A percentile compares a stretch with the other conserved stretches of the same genome.
phyloP scores from a whole-genome alignment of 1,140 invertebrate species.

The Theocolax elegans region DNA sequence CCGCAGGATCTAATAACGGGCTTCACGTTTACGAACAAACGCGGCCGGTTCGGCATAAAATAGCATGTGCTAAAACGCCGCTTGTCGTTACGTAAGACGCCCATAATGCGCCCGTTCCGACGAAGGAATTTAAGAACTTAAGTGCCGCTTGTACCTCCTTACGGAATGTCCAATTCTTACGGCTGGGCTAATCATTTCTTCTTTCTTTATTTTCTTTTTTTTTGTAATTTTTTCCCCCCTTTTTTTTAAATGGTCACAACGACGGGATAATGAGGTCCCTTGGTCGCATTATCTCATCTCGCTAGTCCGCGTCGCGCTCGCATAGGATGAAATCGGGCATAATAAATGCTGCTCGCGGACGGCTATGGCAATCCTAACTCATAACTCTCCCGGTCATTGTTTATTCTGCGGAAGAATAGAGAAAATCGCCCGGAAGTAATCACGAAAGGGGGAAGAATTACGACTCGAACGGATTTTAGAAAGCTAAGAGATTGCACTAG shows the following conservation, averaged over 20 bases:
- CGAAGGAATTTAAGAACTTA: constrained; percentile 15
- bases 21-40: neutral
- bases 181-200: too few species aligned
- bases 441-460: constrained; percentile 3
- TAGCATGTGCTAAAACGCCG: constrained; percentile 27
- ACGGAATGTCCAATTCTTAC: constrained; percentile 2
- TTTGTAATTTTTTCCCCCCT: too few species aligned
- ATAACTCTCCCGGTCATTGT: constrained; percentile 10
- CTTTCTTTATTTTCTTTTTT: too few species aligned
- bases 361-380: too few species aligned
- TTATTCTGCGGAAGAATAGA: constrained; percentile 15
- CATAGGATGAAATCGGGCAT: neutral
- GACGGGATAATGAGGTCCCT: neutral
- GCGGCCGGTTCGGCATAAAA: constrained; percentile 7
- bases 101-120: neutral
- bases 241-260: neutral
- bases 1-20: constrained; percentile 25
- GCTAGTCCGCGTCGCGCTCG: too few species aligned
- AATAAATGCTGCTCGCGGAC: neutral
- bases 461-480: constrained; percentile 14
- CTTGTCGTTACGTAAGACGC: constrained; percentile 9
- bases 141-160: neutral
- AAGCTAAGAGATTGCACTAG: constrained; percentile 2
- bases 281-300: constrained; percentile 4
- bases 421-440: constrained; percentile 20